These are phyloP conservation scores for Bhutanitis thaidina DNA, from an alignment of 2,888 invertebrate genomes.

Conservation along the genomic window DNA sequence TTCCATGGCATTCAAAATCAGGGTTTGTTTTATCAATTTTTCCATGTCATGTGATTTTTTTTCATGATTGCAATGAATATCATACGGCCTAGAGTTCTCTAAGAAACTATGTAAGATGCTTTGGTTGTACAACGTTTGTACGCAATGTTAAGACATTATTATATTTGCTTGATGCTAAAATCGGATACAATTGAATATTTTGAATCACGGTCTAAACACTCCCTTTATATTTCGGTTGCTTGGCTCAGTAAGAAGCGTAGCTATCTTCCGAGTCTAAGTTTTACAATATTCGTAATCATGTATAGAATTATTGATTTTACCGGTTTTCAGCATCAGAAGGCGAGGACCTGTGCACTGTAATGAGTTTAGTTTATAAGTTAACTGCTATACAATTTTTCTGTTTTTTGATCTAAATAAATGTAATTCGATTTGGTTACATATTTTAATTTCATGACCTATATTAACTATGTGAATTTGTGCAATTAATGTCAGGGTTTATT, in stretches of 20 bases:
- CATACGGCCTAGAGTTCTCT: slow-evolving; percentile 7
- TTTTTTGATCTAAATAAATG: background rate
- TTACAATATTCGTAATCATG: too few relatives aligned
- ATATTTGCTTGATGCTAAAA: too few relatives aligned
- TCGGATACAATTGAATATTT: too few relatives aligned
- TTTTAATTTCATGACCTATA: background rate
- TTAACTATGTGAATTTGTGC: background rate
- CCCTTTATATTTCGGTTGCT: too few relatives aligned
- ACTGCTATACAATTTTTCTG: background rate
- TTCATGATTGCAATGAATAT: slow-evolving; percentile 8
- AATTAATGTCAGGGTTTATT: slow-evolving; percentile 35
- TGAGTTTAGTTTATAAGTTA: too few relatives aligned
- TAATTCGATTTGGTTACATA: background rate
- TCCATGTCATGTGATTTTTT: slow-evolving; percentile 2
- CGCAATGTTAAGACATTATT: too few relatives aligned
- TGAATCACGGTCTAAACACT: too few relatives aligned
- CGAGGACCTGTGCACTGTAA: too few relatives aligned
- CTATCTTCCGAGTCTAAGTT: background rate
- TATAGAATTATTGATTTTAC: too few relatives aligned
- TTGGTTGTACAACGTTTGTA: background rate
- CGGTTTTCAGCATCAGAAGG: too few relatives aligned
- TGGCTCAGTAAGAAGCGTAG: background rate
- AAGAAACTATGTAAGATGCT: background rate
- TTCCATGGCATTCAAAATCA: background rate
- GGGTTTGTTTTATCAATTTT: background rate